These are phyloP conservation scores for Laticauda colubrina DNA, from an alignment of 2,113 vertebrate species.

Conservation along the genomic window DNA sequence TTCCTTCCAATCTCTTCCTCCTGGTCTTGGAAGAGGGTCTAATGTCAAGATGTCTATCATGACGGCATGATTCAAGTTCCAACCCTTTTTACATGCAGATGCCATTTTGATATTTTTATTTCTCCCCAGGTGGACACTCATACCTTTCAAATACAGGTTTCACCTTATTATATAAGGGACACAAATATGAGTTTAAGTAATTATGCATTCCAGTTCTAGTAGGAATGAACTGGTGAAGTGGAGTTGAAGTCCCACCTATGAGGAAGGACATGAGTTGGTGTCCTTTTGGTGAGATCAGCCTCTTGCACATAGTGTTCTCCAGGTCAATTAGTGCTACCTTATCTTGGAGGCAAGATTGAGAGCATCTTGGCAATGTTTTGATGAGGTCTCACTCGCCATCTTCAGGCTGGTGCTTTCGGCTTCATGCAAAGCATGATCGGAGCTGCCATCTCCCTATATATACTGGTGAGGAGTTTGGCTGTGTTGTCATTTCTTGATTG, in stretches of 20 bases:
- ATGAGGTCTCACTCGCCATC: too few relatives aligned
- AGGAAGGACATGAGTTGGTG: not conserved
- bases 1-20: not conserved
- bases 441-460: too few relatives aligned
- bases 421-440: too few relatives aligned
- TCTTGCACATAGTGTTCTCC: not conserved
- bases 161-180: not conserved
- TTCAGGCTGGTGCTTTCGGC: too few relatives aligned
- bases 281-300: not conserved
- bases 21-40: not conserved
- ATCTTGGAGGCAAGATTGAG: not conserved
- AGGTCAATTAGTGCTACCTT: not conserved
- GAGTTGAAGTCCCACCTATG: not conserved
- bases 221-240: not conserved
- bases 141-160: not conserved
- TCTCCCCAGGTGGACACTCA: not conserved
- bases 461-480: too few relatives aligned
- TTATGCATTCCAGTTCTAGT: not conserved
- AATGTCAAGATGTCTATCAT: not conserved
- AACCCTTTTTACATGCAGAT: not conserved
- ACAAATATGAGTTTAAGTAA: not conserved
- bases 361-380: too few relatives aligned
- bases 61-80: not conserved
- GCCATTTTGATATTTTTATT: not conserved
- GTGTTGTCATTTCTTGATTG: too few relatives aligned